These are phyloP conservation scores for Meloidogyne chitwoodi DNA, from an alignment of 1,140 invertebrate genomes.

Conservation along the genomic window DNA sequence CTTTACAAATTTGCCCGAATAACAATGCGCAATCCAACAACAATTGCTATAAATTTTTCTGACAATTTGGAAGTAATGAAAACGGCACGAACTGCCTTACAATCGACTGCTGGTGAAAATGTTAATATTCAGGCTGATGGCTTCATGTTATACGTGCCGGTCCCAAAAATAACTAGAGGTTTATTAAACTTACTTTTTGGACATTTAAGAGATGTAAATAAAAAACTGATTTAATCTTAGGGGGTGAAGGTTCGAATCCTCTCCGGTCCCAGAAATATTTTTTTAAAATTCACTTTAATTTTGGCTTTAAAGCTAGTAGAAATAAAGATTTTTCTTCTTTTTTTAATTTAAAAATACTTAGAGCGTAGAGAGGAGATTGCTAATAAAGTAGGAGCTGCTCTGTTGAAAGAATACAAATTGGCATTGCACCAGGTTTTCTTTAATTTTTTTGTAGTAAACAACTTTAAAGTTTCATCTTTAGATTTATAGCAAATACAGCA, in stretches of 20 bases:
- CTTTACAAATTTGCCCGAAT: conserved; percentile 6
- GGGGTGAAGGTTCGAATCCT: background rate
- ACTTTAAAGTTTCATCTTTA: background rate
- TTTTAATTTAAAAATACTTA: background rate
- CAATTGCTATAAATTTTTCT: background rate
- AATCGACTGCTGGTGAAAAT: background rate
- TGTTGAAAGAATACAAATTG: background rate
- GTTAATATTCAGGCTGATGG: background rate
- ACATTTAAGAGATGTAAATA: background rate
- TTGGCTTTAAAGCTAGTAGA: background rate
- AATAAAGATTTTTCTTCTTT: background rate
- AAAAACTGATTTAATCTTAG: no score
- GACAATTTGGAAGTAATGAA: conserved; percentile 13
- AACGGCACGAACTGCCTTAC: conserved; percentile 21
- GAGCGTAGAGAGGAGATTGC: background rate
- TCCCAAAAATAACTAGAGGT: conserved; percentile 12
- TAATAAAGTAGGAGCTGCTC: background rate
- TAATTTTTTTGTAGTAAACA: background rate
- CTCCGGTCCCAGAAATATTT: background rate
- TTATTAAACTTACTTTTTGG: background rate
- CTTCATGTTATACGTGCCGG: background rate
- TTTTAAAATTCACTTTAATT: background rate
- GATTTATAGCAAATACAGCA: background rate
- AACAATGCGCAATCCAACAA: background rate
- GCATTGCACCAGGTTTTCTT: background rate